Evolutionary conservation across 2,797 vertebrate genomes (phyloP), one percentile per base, ranked within the genome.

Genomic region (Enteromius anoplus): DNA sequence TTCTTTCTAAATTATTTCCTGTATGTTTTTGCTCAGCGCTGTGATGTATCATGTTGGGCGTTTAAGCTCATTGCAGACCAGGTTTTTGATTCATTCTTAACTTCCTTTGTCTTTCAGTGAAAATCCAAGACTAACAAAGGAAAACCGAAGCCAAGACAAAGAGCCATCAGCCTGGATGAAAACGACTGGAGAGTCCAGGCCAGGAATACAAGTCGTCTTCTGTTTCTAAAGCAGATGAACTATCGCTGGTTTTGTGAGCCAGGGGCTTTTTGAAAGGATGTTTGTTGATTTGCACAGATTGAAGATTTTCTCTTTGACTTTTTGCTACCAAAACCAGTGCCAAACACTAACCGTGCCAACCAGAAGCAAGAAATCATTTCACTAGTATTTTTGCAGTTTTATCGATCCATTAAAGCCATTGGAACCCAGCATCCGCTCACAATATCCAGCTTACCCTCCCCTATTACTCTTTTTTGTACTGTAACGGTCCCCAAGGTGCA

Each of bases 301-400:
- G 75, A 68, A 83, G 71, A 78, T 73, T 64, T 80, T 77, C 66
- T 83, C 80, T 80, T 85, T 37, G 53, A 86, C 62, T 87, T 85
- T 70, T 81, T 83, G 0, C 89, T 86, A 93, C 91, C 90, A 90
- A 92, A 93, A 91, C 89, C 80, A 87, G 89, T 88, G 91, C 91
- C 92, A 91, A 91, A 91, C 90, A 62, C 76, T 84, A 89, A 94
- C 91, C 89, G 91, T 90, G 92, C 91, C 85, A 75, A 90, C 75
- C 88, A 84, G 75, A 91, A 90, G 89, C 87, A 92, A 90, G 91
- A 69, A 66, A 40, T 19, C 9, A 80, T 83, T 80, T 85, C 40
- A 81, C 49, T 23, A 75, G 51, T 60, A 70, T 68, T 81, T 80
- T 40, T 55, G 26, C 58, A 47, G 40, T 75, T 21, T 81, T 83